Percentiles rank a stretch among this genome's conserved stretches.
Evolutionary conservation across 2,113 vertebrate species (phyloP).

Genomic region (Thamnophis sirtalis): DNA sequence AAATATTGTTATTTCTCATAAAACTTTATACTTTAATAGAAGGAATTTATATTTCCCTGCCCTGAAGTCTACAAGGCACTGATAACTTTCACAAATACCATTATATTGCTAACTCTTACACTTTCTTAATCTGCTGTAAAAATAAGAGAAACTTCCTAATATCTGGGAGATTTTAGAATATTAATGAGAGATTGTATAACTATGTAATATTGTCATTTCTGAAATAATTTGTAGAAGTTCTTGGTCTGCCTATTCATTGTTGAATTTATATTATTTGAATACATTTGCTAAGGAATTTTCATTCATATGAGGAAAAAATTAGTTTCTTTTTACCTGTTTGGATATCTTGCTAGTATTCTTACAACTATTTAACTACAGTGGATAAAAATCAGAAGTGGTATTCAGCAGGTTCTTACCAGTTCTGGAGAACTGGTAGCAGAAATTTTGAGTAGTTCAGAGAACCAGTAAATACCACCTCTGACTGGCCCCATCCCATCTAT

Average conservation of each 20-base stretch:
- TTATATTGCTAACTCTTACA: slow-evolving; percentile 52
- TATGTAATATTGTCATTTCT: slow-evolving; percentile 17
- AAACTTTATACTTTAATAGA: slow-evolving; percentile 49
- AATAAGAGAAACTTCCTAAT: not conserved
- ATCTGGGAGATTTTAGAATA: slow-evolving; percentile 56
- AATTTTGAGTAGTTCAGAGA: no score
- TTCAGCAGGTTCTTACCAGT: no score
- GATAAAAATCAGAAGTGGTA: no score
- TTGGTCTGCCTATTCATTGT: not conserved
- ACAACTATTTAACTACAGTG: not conserved
- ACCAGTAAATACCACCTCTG: no score
- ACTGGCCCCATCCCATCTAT: no score
- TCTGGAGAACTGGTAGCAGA: no score
- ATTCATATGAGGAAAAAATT: not conserved
- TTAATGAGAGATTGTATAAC: not conserved
- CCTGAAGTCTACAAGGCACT: slow-evolving; percentile 60
- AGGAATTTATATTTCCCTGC: slow-evolving; percentile 60
- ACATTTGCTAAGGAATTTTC: slow-evolving; percentile 8
- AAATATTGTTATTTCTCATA: slow-evolving; percentile 44
- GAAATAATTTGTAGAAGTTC: slow-evolving; percentile 38
- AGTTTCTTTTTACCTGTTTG: not conserved
- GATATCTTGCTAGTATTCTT: not conserved
- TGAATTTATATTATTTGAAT: not conserved
- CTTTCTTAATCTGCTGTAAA: slow-evolving; percentile 52
- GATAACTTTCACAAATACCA: slow-evolving; percentile 57